Base-by-base conservation (phyloP, 2,888 invertebrate species). In the Fissipunctia ypsillon region DNA sequence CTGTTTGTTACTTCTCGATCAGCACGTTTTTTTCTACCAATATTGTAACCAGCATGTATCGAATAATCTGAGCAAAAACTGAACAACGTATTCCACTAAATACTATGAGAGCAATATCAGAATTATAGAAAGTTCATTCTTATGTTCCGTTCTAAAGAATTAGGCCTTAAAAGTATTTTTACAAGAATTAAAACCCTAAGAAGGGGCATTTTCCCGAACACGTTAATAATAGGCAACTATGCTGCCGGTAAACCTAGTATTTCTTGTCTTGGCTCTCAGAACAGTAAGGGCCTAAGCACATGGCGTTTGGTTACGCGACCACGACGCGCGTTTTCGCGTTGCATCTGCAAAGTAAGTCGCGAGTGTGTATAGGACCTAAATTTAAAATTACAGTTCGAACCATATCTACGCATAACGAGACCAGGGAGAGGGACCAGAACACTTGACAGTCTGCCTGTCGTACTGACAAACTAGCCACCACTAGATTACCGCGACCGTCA, bases 251-350 rank as follows among this genome's bases (percentile, higher is more conserved):
- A 41, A 60, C 25, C 64, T 66, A 59, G 31, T 50, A 31, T 70
- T 31, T 61, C 59, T 66, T 61, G 65, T 79, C 57, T 78, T 59
- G 63, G 75, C 80, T 80, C 81, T 75, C 75, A 70, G 52, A 65
- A 28, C 28, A 67, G 4, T 69, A n/a, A 41, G 28, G 41, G n/a
- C 25, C 22, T 68, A 22, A 10, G 0, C n/a, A n/a, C 14, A 52
- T 9, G 41, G 28, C 3, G 16, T 50, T 52, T 69, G 28, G 10
- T 19, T 7, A 28, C 14, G 54, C 31, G 31, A 10, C 16, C 1
- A 35, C 9, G 10, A 35, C 3, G 1, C 5, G 4, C 31, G n/a
- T 16, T n/a, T 1, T 14, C n/a, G 12, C 52, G n/a, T 35, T 19
- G n/a, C 25, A 50, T 35, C n/a, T 10, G 12, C 12, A 35, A 28